Conservation (phyloP, 2,888 invertebrate genomes). For the Melanophora roralis region DNA sequence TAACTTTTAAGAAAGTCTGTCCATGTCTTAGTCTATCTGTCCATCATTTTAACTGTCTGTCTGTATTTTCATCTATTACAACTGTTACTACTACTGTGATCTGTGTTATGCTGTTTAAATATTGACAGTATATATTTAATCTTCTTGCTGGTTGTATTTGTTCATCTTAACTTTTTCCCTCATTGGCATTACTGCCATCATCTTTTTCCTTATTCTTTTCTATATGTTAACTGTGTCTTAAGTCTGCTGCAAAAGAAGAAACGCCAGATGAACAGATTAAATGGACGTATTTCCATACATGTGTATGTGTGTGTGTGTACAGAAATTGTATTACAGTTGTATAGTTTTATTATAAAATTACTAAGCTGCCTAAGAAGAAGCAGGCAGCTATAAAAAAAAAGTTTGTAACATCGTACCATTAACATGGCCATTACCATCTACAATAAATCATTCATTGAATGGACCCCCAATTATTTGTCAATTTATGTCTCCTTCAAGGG, state of each 20-base stretch:
- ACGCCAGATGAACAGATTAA: constrained; percentile 41
- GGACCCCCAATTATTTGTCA: constrained; percentile 73
- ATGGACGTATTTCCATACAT: constrained; percentile 1
- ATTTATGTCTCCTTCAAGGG: constrained; percentile 73
- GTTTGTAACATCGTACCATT: constrained; percentile 57
- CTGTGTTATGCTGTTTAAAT: constrained; percentile 53
- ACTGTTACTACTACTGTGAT: constrained; percentile 53
- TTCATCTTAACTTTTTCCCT: background rate
- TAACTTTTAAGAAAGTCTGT: constrained; percentile 33
- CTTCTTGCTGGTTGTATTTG: constrained; percentile 39
- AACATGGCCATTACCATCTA: constrained; percentile 65
- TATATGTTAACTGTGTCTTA: constrained; percentile 25
- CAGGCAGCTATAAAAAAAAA: constrained; percentile 40
- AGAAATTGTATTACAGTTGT: constrained; percentile 41
- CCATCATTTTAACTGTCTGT: background rate
- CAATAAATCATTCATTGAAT: constrained; percentile 70
- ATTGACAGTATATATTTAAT: constrained; percentile 56
- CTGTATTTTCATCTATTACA: constrained; percentile 33
- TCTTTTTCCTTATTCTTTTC: constrained; percentile 5
- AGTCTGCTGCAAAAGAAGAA: constrained; percentile 23
- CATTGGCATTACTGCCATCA: background rate
- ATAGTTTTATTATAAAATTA: constrained; percentile 51
- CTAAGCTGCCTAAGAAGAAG: constrained; percentile 30
- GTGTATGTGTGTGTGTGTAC: background rate
- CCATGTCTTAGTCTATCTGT: background rate